phyloP scores from a whole-genome alignment of 2,113 vertebrate species.

The Catagonus wagneri region DNA sequence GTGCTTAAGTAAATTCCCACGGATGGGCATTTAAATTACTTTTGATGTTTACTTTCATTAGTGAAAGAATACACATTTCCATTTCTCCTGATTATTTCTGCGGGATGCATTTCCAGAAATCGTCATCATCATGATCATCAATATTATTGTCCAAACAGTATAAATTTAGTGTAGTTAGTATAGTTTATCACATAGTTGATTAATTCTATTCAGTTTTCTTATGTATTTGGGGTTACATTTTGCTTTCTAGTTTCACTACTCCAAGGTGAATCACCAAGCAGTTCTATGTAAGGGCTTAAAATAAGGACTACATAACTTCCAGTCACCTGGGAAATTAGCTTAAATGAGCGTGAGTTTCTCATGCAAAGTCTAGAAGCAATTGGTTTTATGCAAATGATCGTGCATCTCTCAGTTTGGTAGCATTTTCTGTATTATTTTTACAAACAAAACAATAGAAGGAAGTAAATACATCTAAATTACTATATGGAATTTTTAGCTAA shows the following conservation, averaged over 20 bases:
- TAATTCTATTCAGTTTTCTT: not conserved
- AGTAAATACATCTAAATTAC: not conserved
- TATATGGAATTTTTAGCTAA: not conserved
- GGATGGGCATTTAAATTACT: not conserved
- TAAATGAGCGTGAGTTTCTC: not conserved
- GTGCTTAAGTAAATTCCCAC: not conserved
- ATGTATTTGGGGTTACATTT: not conserved
- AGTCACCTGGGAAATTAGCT: not conserved
- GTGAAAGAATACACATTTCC: not conserved
- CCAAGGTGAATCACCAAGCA: not conserved
- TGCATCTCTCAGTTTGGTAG: not conserved
- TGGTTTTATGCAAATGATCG: not conserved
- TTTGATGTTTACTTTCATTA: not conserved
- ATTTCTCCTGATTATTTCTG: not conserved
- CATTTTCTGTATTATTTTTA: slow-evolving; percentile 11
- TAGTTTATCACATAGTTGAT: not conserved
- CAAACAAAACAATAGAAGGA: not conserved
- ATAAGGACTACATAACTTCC: not conserved
- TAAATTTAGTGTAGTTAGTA: not conserved
- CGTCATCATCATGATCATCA: not conserved
- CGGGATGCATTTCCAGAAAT: slow-evolving; percentile 26
- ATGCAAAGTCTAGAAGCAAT: not conserved
- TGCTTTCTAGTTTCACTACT: not conserved
- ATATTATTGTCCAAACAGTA: not conserved
- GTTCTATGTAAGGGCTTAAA: not conserved